Evolutionary conservation across 2,888 invertebrate species (phyloP), one percentile per base, ranked within the genome.

Genomic region (Agrypnus murinus): DNA sequence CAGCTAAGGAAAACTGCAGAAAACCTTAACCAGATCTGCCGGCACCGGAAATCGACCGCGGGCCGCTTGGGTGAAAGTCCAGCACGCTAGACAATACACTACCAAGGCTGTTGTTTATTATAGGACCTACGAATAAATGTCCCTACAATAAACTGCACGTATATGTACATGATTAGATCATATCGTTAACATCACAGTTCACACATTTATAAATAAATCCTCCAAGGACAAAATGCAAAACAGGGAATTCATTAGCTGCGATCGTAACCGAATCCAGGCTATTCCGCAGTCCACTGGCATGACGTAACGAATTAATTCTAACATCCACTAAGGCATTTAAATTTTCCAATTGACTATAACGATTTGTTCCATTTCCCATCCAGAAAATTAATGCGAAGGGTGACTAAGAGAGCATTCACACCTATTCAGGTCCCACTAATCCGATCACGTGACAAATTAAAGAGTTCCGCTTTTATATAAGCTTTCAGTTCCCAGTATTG

Each of bases 401-500:
- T 17, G 50, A 25, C 19, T 50, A 19, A 31, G 5, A 31, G 50
- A 46, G 46, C 46, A 46, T 53, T 53, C 53, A 36, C 43, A 40
- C 45, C 43, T 31, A 45, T 59, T 31, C 43, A 43, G 17, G 59
- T 40, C 45, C n/a, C 43, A 36, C 45, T 67, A 71, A 71, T 71
- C 71, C 65, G 64, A 71, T 71, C 64, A 71, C 59, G 64, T 71
- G 64, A 48, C 65, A 68, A 68, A 71, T 71, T 67, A 68, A 59
- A 68, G 32, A 72, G 72, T 72, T 72, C 72, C 72, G 69, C 45
- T 65, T 58, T 31, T 55, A 65, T 55, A 60, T 38, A 62, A 65
- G 69, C 72, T 65, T 68, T 71, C 67, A 62, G 65, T 69, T 66
- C 57, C n/a, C 64, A 55, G 67, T 60, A 68, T 68, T 68, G 71